phyloP scores from a whole-genome alignment of 2,113 vertebrate species.

The Notothenia rossii region DNA sequence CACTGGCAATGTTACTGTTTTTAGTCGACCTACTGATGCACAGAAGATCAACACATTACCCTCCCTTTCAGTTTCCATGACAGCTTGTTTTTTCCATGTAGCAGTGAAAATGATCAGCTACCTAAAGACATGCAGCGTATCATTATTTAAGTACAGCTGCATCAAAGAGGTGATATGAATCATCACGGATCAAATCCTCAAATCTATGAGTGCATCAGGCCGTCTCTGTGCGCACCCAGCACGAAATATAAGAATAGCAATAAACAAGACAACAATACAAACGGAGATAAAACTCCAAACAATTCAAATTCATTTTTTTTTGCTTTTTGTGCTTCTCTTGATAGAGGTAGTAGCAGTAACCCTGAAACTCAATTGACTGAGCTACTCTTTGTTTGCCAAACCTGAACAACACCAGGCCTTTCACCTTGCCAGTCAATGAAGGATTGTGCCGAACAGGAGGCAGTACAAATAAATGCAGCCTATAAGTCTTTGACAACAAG shows the following conservation, averaged over 20 bases:
- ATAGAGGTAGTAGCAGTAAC: slow-evolving; percentile 8
- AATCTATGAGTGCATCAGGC: neutral
- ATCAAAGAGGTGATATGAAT: slow-evolving; percentile 5
- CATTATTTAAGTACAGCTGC: neutral
- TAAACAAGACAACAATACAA: slow-evolving; percentile 12
- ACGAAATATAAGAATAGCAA: neutral
- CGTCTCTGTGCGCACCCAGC: neutral
- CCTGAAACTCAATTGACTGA: slow-evolving; percentile 47
- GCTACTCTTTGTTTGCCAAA: slow-evolving; percentile 35
- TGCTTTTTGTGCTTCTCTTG: slow-evolving; percentile 9
- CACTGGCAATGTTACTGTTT: neutral
- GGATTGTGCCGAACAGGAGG: slow-evolving; percentile 3
- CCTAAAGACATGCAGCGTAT: neutral
- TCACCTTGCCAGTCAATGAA: slow-evolving; percentile 41
- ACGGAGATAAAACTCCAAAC: neutral
- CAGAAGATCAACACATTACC: neutral
- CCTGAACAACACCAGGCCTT: slow-evolving; percentile 38
- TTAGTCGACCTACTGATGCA: neutral
- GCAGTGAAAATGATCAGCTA: neutral
- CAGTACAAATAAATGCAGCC: slow-evolving; percentile 24
- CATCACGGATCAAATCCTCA: neutral
- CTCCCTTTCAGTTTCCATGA: neutral
- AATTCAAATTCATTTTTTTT: slow-evolving; percentile 41
- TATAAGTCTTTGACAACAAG: slow-evolving; percentile 17
- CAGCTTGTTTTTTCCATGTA: neutral